Percentiles rank a stretch among this genome's conserved stretches.
Evolutionary conservation across 1,140 invertebrate genomes (phyloP).

Genomic region (Drosophila lowei): DNA sequence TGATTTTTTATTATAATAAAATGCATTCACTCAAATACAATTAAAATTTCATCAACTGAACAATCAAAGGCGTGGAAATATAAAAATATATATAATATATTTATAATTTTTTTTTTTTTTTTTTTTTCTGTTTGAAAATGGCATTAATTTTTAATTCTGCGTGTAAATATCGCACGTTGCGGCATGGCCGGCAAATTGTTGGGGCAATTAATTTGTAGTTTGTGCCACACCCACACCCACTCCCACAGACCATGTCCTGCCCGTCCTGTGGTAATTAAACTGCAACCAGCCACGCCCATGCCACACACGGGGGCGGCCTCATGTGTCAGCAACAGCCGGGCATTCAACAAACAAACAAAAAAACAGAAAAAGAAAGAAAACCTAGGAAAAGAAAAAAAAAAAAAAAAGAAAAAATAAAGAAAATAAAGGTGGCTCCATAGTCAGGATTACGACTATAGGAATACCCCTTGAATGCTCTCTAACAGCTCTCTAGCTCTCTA

Average conservation of each 20-base stretch:
- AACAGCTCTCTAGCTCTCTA: no score
- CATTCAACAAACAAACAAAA: slow-evolving; percentile 32
- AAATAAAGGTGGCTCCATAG: not conserved
- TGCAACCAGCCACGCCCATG: slow-evolving; percentile 19
- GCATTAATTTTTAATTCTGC: slow-evolving; percentile 71
- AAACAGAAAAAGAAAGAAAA: slow-evolving; percentile 33
- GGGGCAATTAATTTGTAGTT: slow-evolving; percentile 65
- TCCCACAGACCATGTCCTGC: slow-evolving; percentile 7
- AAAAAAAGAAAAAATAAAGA: slow-evolving; percentile 31
- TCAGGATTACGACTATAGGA: no score
- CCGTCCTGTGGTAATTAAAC: slow-evolving; percentile 51
- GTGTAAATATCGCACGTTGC: slow-evolving; percentile 48
- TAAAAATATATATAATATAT: slow-evolving; percentile 1
- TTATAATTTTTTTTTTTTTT: slow-evolving; percentile 15
- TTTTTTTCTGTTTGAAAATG: slow-evolving; percentile 32
- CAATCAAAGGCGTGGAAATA: slow-evolving; percentile 37
- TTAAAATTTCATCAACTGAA: slow-evolving; percentile 62
- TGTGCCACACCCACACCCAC: slow-evolving; percentile 6
- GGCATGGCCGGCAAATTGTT: slow-evolving; percentile 25
- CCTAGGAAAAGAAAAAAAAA: slow-evolving; percentile 38
- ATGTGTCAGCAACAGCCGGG: slow-evolving; percentile 30
- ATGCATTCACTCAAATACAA: slow-evolving; percentile 53
- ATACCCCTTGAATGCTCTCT: no score
- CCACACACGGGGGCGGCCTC: slow-evolving; percentile 34
- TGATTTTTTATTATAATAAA: slow-evolving; percentile 48